These are phyloP conservation scores for Neuroterus valhalla DNA, from an alignment of 1,140 invertebrate species.

Conservation along the genomic window DNA sequence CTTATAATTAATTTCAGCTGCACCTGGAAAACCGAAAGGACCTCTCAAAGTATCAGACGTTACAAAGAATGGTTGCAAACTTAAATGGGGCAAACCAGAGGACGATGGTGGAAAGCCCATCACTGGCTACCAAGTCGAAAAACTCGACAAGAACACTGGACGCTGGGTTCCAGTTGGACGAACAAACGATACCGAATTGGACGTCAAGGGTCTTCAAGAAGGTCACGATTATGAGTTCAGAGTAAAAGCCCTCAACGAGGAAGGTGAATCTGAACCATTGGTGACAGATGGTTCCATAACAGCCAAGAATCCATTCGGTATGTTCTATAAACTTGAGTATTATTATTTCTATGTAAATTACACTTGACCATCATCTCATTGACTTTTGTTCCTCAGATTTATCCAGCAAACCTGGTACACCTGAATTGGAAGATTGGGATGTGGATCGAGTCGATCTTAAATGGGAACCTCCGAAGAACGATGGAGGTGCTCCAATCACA, in stretches of 20 bases:
- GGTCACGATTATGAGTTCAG: constrained; percentile 97
- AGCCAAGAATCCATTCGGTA: constrained; percentile 97
- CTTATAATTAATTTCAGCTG: constrained; percentile 72
- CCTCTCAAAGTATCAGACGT: constrained; percentile 95
- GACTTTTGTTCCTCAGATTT: constrained; percentile 77
- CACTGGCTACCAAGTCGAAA: constrained; percentile 97
- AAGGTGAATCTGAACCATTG: constrained; percentile 97
- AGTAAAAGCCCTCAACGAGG: constrained; percentile 97
- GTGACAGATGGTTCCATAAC: constrained; percentile 88
- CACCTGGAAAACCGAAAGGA: constrained; percentile 90
- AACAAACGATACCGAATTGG: constrained; percentile 89
- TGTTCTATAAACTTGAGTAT: constrained; percentile 47
- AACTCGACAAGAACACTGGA: constrained; percentile 94
- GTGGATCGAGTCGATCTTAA: constrained; percentile 93
- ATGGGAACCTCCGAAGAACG: constrained; percentile 92
- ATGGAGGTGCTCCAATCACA: constrained; percentile 95
- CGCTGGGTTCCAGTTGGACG: constrained; percentile 95
- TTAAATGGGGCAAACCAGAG: constrained; percentile 97
- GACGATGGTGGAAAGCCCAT: constrained; percentile 98
- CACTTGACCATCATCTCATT: not conserved
- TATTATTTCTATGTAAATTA: constrained; percentile 25
- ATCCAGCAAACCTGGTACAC: constrained; percentile 91
- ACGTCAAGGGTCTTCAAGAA: constrained; percentile 93
- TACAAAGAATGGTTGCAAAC: constrained; percentile 92
- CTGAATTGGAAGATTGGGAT: constrained; percentile 94